Evolutionary conservation across 2,797 vertebrate genomes (phyloP), one percentile per base, ranked within the genome.

Genomic region (Notamacropus eugenii): DNA sequence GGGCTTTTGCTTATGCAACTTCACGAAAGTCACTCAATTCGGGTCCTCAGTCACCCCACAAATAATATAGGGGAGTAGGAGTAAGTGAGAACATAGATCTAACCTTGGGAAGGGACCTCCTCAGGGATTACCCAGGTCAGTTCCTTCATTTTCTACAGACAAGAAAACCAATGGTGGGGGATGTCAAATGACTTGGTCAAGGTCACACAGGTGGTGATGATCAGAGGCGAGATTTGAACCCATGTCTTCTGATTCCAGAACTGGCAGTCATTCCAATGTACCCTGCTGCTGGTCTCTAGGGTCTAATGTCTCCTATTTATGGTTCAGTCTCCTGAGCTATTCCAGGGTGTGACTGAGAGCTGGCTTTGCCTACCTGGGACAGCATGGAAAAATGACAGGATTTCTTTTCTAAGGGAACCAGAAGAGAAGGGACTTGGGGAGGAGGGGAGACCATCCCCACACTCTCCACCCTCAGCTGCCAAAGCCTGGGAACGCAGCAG

Each of bases 401-500:
- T 40, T 46, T 82, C 62, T 91, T 46, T 31, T 19, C 24, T 10
- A 90, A 57, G 19, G 74, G 92, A 95, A 97, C 95, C 94, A n/a
- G 91, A 34, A 56, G 92, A 67, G 93, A 94, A 92, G 10, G 40
- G 94, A 95, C 91, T 55, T 0, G n/a, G 1, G 55, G 0, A 55
- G 93, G 46, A 13, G 58, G 29, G 14, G n/a, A 74, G n/a, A 40
- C n/a, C 8, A 4, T 82, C n/a, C 19, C 19, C n/a, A 9, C 22
- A 55, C 29, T 74, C 62, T 55, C 90, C 52, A 46, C 55, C 92
- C 90, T 90, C 22, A 54, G 94, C 90, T 27, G 92, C 94, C 94
- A 94, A 91, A 58, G 91, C 96, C 97, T 91, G 95, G 95, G 96
- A 94, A 96, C 52, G 94, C 97, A 34, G 93, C 90, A 55, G 92